Evolutionary conservation across 2,113 vertebrate species (phyloP).

Genomic region (Alethe diademata): DNA sequence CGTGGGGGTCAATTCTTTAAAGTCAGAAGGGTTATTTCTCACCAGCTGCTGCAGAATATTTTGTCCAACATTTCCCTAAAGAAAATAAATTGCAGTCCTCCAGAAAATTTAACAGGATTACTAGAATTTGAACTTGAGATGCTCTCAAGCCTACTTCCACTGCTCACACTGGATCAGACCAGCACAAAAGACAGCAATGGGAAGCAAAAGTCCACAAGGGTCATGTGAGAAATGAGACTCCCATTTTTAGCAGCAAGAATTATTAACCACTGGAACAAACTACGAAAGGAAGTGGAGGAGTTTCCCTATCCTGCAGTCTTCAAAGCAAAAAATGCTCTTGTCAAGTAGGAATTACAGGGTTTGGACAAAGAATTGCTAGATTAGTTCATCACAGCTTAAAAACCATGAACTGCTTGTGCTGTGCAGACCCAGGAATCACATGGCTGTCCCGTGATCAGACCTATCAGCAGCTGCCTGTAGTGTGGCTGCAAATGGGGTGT

Average conservation of each 20-base stretch:
- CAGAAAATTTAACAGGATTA: neutral
- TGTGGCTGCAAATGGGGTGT: neutral
- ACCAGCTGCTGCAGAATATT: neutral
- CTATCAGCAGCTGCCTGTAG: neutral
- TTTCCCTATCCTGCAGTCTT: neutral
- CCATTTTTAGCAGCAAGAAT: neutral
- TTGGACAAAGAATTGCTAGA: neutral
- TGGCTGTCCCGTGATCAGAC: neutral
- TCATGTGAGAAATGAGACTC: neutral
- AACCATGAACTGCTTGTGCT: neutral
- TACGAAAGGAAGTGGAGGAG: neutral
- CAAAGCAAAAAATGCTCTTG: neutral
- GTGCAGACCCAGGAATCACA: neutral
- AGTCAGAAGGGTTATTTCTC: neutral
- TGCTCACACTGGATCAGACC: neutral
- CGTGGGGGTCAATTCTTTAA: neutral
- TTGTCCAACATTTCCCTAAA: neutral
- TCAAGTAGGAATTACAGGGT: neutral
- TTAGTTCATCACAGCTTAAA: neutral
- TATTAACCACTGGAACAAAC: neutral
- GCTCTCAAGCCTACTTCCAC: neutral
- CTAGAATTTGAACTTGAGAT: neutral
- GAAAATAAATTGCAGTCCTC: neutral
- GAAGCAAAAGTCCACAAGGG: neutral
- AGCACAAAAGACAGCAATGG: neutral